Evolutionary conservation across 2,797 vertebrate genomes (phyloP), one percentile per base, ranked within the genome.

Genomic region (Lophius americanus): DNA sequence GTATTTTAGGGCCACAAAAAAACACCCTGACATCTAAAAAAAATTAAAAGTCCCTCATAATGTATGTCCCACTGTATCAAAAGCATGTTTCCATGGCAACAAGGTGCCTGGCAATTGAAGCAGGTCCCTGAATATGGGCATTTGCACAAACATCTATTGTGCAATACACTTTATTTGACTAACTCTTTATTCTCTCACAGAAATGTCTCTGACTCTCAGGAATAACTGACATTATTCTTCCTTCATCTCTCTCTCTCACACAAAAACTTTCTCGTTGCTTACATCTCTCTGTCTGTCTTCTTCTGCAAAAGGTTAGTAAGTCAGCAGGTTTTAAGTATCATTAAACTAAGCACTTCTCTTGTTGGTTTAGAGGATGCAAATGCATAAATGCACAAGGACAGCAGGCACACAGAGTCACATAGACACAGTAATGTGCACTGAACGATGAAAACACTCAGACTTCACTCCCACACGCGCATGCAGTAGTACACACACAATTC

Each of bases 61-160:
- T 73, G 36, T 50, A 41, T 42, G 38, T 75, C 50, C 65, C 53
- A 43, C 51, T 82, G 55, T 42, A 74, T 79, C 67, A 76, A 66
- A 68, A 65, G 36, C 54, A 51, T 53, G 82, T 88, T 88, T 70
- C 86, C 76, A 82, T 82, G 81, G 88, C 11, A 83, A 88, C 84
- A 35, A 11, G 51, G 68, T 68, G 42, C 56, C 52, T 33, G 42
- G 50, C 64, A 51, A 69, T 51, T 36, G 48, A 76, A 64, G 51
- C 54, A 62, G 39, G 56, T 49, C 59, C 48, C 33, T 71, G 72
- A 60, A 73, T 69, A 72, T 69, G 58, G 66, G 65, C 58, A 59
- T 59, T 61, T 61, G 42, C 48, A 50, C 49, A 73, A 60, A 63
- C 7, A 68, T 70, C 69, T 73, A 68, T 84, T 73, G 57, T 61